These are phyloP conservation scores for Ophiodon elongatus DNA, from an alignment of 2,113 vertebrate species.

Conservation along the genomic window DNA sequence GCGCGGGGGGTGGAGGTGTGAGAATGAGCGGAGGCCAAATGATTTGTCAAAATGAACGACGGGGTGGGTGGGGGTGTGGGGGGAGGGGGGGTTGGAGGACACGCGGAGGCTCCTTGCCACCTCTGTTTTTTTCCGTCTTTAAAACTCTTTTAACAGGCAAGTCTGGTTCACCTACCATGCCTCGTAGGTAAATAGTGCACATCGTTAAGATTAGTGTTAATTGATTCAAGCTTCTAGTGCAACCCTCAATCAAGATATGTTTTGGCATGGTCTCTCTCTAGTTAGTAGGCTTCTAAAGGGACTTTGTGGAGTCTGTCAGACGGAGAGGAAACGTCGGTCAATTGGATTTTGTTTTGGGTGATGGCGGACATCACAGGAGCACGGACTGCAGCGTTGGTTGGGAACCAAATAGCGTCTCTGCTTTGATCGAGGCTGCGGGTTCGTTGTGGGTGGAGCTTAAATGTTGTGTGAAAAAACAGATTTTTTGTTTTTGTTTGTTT, in stretches of 20 bases:
- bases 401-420: conserved; percentile 55
- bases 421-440: conserved; percentile 19
- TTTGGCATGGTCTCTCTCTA: conserved; percentile 76
- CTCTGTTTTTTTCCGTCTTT: conserved; percentile 59
- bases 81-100: conserved; percentile 33
- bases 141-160: conserved; percentile 64
- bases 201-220: conserved; percentile 83
- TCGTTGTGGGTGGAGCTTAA: conserved; percentile 18
- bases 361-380: conserved; percentile 59
- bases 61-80: conserved; percentile 1
- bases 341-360: conserved; percentile 52
- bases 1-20: conserved; percentile 15
- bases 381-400: conserved; percentile 58
- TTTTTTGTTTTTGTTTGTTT: conserved; percentile 48
- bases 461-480: conserved; percentile 37
- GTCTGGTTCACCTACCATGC: conserved; percentile 68
- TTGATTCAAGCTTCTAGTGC: conserved; percentile 81
- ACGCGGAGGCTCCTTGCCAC: conserved; percentile 45
- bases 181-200: conserved; percentile 81
- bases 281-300: conserved; percentile 57
- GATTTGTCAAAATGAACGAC: conserved; percentile 57
- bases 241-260: conserved; percentile 75
- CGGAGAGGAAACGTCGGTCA: conserved; percentile 55
- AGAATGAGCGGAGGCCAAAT: conserved; percentile 57
- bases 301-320: conserved; percentile 48